Evolutionary conservation across 2,888 invertebrate species (phyloP), one percentile per base, ranked within the genome.

Genomic region (Acleris sparsana): DNA sequence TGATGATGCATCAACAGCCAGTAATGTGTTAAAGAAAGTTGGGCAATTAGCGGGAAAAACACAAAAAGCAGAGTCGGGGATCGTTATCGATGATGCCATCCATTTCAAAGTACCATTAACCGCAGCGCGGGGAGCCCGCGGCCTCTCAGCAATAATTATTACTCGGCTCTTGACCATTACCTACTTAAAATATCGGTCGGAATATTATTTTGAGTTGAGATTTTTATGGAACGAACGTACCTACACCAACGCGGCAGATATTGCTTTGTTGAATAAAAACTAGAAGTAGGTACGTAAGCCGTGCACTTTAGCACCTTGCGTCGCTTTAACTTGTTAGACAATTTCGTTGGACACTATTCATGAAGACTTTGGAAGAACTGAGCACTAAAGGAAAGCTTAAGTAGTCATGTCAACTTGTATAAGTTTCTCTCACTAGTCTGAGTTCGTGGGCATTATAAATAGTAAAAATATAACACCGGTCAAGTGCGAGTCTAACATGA

Each of bases 1-100:
- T 81, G 75, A 84, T 84, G 78, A 75, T 77, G 75, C 80, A 82
- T 85, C 80, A 83, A 80, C 80, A 78, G 77, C 82, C 78, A 78
- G 77, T 80, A 78, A 82, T 82, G 82, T 82, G 82, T 85, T 80
- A 73, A 79, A 78, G 79, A 84, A 86, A 87, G 81, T 86, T 85
- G 67, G 79, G 82, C 82, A 84, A 86, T 86, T 86, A 86, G 82
- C 80, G 74, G 75, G 79, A 78, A 84, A 81, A 85, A 86, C 85
- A 85, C 78, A 82, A 84, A 86, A 86, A 84, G 75, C 84, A 84
- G 83, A 82, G 78, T 71, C 76, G 79, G 71, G 74, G 70, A 80
- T 74, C 78, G 77, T 80, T 84, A 85, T 86, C 82, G 84, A 84
- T 80, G 79, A 79, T 80, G 80, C 79, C 83, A 83, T 80, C 77